These are phyloP conservation scores for Rhincodon typus DNA, from an alignment of 2,797 vertebrate genomes.

Conservation along the genomic window DNA sequence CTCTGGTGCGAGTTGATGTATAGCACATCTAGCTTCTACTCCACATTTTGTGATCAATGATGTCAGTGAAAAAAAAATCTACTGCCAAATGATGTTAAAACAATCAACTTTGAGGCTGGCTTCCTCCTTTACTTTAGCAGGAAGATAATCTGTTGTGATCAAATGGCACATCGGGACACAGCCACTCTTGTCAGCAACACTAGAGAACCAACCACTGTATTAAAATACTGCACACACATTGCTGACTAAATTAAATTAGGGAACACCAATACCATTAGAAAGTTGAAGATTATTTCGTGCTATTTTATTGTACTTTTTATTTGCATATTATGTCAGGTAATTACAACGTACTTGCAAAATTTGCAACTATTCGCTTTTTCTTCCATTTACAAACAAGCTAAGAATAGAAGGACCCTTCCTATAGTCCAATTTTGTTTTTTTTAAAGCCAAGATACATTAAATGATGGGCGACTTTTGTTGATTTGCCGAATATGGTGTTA, in stretches of 20 bases:
- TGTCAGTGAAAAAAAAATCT: neutral
- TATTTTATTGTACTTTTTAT: neutral
- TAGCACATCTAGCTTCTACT: neutral
- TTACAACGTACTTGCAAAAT: neutral
- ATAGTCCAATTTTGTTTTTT: no score
- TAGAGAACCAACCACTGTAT: neutral
- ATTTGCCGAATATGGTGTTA: neutral
- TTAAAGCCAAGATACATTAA: neutral
- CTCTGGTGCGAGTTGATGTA: neutral
- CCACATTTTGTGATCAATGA: neutral
- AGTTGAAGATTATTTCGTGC: neutral
- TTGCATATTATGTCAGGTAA: neutral
- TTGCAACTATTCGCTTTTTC: neutral
- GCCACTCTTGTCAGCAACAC: neutral
- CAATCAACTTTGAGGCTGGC: neutral
- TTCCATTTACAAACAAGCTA: constrained; percentile 9
- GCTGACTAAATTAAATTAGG: neutral
- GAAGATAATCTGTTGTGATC: constrained; percentile 1
- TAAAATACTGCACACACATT: neutral
- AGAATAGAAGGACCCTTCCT: neutral
- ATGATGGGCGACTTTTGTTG: neutral
- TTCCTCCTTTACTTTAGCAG: neutral
- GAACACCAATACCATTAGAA: neutral
- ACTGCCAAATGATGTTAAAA: constrained; percentile 1
- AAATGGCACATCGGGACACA: neutral